phyloP scores from a whole-genome alignment of 2,888 invertebrate genomes.

The Eurytoma californica region DNA sequence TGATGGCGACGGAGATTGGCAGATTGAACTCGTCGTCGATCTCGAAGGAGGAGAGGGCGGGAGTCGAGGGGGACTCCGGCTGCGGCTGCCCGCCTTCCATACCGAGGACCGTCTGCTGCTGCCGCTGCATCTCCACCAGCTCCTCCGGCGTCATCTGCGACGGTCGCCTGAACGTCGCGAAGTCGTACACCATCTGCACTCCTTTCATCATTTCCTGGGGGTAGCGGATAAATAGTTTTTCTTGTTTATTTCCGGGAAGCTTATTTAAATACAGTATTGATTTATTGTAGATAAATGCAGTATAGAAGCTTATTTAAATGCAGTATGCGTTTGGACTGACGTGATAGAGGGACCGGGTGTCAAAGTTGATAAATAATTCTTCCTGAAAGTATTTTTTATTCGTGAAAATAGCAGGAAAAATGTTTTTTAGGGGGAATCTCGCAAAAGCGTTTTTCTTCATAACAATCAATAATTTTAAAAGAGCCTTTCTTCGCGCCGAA shows the following conservation, averaged over 20 bases:
- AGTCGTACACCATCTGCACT: constrained; percentile 87
- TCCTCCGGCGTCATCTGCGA: constrained; percentile 81
- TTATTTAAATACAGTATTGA: too few relatives aligned
- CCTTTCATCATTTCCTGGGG: constrained; percentile 89
- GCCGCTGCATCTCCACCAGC: constrained; percentile 74
- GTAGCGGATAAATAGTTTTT: constrained; percentile 35
- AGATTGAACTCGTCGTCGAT: constrained; percentile 96
- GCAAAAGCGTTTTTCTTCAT: too few relatives aligned
- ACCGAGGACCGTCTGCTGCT: constrained; percentile 65
- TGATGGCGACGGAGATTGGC: constrained; percentile 91
- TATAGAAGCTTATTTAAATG: too few relatives aligned
- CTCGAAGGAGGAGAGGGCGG: constrained; percentile 86
- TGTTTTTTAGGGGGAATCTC: too few relatives aligned
- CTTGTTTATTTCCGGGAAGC: neutral
- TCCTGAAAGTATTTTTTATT: too few relatives aligned
- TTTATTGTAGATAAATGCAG: too few relatives aligned
- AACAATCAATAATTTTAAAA: too few relatives aligned
- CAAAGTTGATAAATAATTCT: too few relatives aligned
- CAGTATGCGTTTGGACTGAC: too few relatives aligned
- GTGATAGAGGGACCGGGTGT: too few relatives aligned
- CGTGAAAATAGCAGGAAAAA: too few relatives aligned
- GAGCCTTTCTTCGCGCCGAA: too few relatives aligned
- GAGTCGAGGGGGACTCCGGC: constrained; percentile 83
- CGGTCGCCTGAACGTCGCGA: constrained; percentile 85
- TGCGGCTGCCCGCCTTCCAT: constrained; percentile 72